Evolutionary conservation across 2,888 invertebrate species (phyloP).

Genomic region (Dione juno): DNA sequence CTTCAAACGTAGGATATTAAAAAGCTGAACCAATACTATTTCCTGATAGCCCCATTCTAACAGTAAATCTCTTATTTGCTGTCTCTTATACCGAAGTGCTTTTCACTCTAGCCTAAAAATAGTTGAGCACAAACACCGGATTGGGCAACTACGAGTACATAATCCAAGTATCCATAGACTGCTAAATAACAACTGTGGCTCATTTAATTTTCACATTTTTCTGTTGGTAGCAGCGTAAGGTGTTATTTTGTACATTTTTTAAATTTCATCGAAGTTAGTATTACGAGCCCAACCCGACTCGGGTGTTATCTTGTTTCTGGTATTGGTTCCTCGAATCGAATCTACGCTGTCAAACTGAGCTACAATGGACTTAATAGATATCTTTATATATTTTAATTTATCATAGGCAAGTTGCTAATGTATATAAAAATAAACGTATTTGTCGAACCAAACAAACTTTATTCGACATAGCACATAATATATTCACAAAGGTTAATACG

Average conservation of each 20-base stretch:
- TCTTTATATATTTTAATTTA: too few relatives aligned
- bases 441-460: background rate
- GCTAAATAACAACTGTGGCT: background rate
- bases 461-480: background rate
- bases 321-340: too few relatives aligned
- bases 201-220: background rate
- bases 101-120: background rate
- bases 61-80: background rate
- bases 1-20: too few relatives aligned
- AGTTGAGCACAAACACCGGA: conserved; percentile 4
- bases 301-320: too few relatives aligned
- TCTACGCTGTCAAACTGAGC: too few relatives aligned
- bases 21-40: too few relatives aligned
- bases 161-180: background rate
- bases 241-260: background rate
- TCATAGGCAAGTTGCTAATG: too few relatives aligned
- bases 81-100: background rate
- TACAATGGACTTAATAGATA: too few relatives aligned
- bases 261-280: background rate
- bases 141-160: background rate
- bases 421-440: too few relatives aligned
- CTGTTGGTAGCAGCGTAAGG: too few relatives aligned
- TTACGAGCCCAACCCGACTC: too few relatives aligned
- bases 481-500: background rate
- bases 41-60: background rate